Percentiles rank a stretch among this genome's conserved stretches.
Conservation (phyloP, 2,888 invertebrate species). For the Choristoneura rosaceana region DNA sequence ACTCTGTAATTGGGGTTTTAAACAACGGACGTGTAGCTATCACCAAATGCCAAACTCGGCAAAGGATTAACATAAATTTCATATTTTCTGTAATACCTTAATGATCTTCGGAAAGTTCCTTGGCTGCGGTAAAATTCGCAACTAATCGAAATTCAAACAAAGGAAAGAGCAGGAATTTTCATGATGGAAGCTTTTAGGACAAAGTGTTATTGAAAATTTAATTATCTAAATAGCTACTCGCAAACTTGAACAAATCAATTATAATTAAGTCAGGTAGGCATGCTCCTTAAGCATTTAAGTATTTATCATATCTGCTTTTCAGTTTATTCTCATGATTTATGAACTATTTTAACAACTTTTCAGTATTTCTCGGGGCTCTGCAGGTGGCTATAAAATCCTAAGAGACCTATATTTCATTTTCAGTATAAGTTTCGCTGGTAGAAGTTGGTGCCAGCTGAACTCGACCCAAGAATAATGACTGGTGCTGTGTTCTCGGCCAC, state of each 20-base stretch:
- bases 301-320: not conserved
- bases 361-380: not conserved
- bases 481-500: constrained; percentile 50
- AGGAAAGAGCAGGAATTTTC: constrained; percentile 16
- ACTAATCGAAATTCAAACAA: constrained; percentile 37
- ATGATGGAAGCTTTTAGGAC: constrained; percentile 23
- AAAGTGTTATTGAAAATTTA: constrained; percentile 20
- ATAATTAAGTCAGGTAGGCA: not conserved
- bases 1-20: constrained; percentile 63
- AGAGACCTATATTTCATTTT: constrained; percentile 28
- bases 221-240: constrained; percentile 22
- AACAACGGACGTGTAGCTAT: constrained; percentile 47
- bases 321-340: not conserved
- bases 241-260: constrained; percentile 6
- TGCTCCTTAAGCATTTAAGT: not conserved
- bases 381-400: constrained; percentile 18
- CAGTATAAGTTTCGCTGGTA: constrained; percentile 20
- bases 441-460: constrained; percentile 46
- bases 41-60: constrained; percentile 50
- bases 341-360: not conserved
- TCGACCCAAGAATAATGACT: constrained; percentile 55
- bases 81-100: constrained; percentile 48
- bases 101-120: constrained; percentile 34
- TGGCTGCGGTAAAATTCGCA: constrained; percentile 20
- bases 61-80: constrained; percentile 54